Percentiles rank a stretch among this genome's conserved stretches.
These are phyloP conservation scores for Gymnogyps californianus DNA, from an alignment of 2,113 vertebrate genomes.

Conservation along the genomic window DNA sequence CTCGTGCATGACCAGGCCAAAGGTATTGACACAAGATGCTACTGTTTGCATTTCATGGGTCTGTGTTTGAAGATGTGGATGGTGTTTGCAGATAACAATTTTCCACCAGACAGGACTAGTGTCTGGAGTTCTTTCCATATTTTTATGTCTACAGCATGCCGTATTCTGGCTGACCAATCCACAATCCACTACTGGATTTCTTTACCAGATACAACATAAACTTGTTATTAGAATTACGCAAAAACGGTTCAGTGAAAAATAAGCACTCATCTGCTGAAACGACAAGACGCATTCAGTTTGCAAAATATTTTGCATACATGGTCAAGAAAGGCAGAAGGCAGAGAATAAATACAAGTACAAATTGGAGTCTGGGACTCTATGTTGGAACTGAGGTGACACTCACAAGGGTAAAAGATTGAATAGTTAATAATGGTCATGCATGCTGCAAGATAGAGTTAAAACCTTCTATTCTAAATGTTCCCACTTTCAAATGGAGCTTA, in stretches of 20 bases:
- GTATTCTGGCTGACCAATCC: constrained; percentile 18
- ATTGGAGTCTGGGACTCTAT: not conserved
- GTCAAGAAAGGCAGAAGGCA: not conserved
- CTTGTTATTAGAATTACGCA: not conserved
- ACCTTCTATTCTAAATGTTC: not conserved
- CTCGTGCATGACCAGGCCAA: not conserved
- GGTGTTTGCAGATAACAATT: constrained; percentile 50
- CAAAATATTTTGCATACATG: not conserved
- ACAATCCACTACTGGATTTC: not conserved
- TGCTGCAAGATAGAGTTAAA: not conserved
- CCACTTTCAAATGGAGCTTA: not conserved
- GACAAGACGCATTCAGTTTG: not conserved
- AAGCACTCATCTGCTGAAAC: not conserved
- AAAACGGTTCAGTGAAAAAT: not conserved
- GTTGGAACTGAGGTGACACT: not conserved
- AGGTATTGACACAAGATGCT: constrained; percentile 28
- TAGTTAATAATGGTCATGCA: not conserved
- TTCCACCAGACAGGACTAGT: constrained; percentile 16
- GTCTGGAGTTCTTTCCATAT: constrained; percentile 33
- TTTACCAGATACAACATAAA: constrained; percentile 33
- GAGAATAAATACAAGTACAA: not conserved
- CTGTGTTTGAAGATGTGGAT: constrained; percentile 30
- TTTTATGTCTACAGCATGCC: not conserved
- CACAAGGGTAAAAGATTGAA: not conserved
- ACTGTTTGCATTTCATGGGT: constrained; percentile 3